phyloP scores from a whole-genome alignment of 2,797 vertebrate genomes.

The Karalla daura region DNA sequence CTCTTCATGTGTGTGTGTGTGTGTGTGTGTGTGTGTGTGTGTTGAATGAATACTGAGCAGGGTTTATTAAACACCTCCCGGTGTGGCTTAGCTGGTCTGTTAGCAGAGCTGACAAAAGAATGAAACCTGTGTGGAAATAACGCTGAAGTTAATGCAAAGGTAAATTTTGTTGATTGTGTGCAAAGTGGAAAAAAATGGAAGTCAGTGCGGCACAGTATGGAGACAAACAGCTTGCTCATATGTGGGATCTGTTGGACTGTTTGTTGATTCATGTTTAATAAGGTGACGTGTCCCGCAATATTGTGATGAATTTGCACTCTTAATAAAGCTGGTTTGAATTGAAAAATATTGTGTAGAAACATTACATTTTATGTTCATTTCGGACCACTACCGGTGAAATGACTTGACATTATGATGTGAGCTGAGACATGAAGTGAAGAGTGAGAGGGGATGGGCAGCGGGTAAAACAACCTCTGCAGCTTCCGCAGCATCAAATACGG shows the following conservation, averaged over 20 bases:
- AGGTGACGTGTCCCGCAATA: too few species aligned
- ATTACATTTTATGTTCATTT: too few species aligned
- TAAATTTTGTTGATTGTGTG: neutral
- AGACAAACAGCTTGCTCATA: neutral
- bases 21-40: too few species aligned
- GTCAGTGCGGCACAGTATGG: neutral
- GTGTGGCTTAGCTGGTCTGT: neutral
- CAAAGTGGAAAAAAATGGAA: neutral
- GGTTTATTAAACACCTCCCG: slow-evolving; percentile 13
- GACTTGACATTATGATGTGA: neutral
- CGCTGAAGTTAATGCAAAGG: neutral
- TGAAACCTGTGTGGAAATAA: neutral
- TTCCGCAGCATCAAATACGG: neutral
- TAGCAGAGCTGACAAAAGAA: neutral
- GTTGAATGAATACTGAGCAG: slow-evolving; percentile 31
- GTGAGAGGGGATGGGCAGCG: too few species aligned
- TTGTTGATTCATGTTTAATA: too few species aligned
- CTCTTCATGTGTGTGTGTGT: too few species aligned
- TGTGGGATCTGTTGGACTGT: too few species aligned
- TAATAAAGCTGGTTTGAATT: too few species aligned
- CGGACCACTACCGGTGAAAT: too few species aligned
- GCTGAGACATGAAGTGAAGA: neutral
- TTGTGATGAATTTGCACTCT: too few species aligned
- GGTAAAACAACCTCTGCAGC: neutral
- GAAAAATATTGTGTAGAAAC: too few species aligned